Conservation (phyloP, 1,140 invertebrate species). For the Chironomus tepperi region DNA sequence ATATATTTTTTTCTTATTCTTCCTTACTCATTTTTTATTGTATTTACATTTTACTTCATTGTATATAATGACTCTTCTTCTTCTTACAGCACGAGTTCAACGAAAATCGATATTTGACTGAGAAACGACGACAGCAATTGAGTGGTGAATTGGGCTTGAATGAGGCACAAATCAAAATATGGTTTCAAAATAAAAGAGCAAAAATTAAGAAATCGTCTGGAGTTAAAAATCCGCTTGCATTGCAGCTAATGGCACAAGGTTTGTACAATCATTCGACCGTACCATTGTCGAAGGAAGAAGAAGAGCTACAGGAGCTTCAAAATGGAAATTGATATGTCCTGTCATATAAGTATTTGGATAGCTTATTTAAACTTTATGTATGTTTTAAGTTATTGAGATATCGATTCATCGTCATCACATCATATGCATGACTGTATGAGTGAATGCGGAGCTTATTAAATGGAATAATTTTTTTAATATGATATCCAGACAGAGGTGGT, state of each 20-base stretch:
- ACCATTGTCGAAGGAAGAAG: constrained; percentile 60
- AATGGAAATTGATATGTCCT: background rate
- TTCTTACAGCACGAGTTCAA: constrained; percentile 63
- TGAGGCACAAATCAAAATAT: constrained; percentile 94
- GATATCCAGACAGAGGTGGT: too few species aligned
- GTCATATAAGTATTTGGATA: background rate
- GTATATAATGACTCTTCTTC: background rate
- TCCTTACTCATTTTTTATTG: background rate
- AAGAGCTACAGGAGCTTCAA: constrained; percentile 45
- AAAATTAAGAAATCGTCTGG: constrained; percentile 89
- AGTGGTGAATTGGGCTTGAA: constrained; percentile 79
- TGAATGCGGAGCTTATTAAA: too few species aligned
- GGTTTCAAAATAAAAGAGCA: constrained; percentile 91
- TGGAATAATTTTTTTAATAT: too few species aligned
- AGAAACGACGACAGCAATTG: constrained; percentile 76
- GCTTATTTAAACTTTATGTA: background rate
- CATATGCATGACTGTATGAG: background rate
- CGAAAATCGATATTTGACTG: constrained; percentile 85
- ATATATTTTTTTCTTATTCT: constrained; percentile 26
- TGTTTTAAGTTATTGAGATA: constrained; percentile 15
- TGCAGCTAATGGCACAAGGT: constrained; percentile 86
- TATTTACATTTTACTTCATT: background rate
- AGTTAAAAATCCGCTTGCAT: constrained; percentile 70
- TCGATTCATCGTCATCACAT: background rate
- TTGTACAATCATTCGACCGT: constrained; percentile 82